These are phyloP conservation scores for Esperia sulphurella DNA, from an alignment of 2,888 invertebrate genomes.

Conservation along the genomic window DNA sequence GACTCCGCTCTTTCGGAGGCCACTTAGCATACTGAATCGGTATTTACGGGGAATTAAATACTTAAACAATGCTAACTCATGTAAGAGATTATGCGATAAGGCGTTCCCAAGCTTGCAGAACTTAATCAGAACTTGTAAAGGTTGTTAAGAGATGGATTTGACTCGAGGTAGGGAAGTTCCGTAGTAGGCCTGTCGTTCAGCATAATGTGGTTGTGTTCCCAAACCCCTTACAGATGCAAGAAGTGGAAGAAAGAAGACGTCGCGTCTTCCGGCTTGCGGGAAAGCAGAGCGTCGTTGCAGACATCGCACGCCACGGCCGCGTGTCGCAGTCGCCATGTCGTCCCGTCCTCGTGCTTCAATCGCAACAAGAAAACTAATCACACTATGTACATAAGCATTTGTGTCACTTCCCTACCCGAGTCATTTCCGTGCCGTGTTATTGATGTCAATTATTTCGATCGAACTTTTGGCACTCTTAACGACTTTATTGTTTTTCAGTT, in stretches of 20 bases:
- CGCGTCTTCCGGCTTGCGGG: constrained; percentile 20
- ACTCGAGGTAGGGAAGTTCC: constrained; percentile 71
- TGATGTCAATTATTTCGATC: constrained; percentile 5
- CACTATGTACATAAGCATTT: constrained; percentile 31
- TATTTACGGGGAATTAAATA: constrained; percentile 78
- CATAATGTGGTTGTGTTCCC: constrained; percentile 79
- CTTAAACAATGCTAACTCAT: constrained; percentile 67
- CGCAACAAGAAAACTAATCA: constrained; percentile 35
- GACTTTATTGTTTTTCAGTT: constrained; percentile 35
- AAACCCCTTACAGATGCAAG: constrained; percentile 77
- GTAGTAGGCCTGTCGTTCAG: constrained; percentile 68
- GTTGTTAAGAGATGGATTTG: constrained; percentile 63
- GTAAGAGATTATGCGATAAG: constrained; percentile 48
- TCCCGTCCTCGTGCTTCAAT: constrained; percentile 18
- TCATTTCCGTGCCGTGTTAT: constrained; percentile 44
- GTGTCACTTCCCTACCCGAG: constrained; percentile 67
- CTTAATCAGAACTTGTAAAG: constrained; percentile 22
- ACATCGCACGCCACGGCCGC: constrained; percentile 24
- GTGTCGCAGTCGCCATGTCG: constrained; percentile 19
- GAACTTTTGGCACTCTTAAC: constrained; percentile 45
- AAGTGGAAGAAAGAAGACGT: constrained; percentile 50
- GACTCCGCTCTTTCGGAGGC: constrained; percentile 70
- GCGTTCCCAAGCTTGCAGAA: constrained; percentile 42
- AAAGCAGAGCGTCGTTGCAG: constrained; percentile 27
- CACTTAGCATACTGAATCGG: constrained; percentile 75